Evolutionary conservation across 2,888 invertebrate species (phyloP).

Genomic region (Tetheella fluctuosa): DNA sequence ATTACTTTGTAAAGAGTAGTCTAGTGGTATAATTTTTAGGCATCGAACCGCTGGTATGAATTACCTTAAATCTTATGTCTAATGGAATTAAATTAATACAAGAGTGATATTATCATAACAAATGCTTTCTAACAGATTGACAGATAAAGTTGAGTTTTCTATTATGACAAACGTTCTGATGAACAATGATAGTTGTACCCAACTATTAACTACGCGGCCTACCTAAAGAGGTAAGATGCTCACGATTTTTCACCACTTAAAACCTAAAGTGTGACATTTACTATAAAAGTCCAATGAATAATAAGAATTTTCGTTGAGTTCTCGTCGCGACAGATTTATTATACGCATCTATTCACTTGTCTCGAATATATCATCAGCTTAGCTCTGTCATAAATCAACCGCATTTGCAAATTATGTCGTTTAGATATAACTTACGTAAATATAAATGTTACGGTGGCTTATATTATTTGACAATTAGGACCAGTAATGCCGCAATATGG

Average conservation of each 20-base stretch:
- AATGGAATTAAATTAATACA: too few relatives aligned
- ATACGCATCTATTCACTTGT: conserved; percentile 14
- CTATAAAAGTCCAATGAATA: not conserved
- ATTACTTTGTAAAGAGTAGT: too few relatives aligned
- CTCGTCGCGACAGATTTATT: conserved; percentile 13
- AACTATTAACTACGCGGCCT: not conserved
- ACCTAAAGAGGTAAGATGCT: not conserved
- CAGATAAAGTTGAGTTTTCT: too few relatives aligned
- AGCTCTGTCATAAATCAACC: conserved; percentile 14
- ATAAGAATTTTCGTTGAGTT: not conserved
- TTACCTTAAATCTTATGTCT: too few relatives aligned
- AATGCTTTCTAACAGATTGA: too few relatives aligned
- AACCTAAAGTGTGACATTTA: not conserved
- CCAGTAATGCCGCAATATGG: too few relatives aligned
- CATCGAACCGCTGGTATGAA: too few relatives aligned
- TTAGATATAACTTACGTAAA: not conserved
- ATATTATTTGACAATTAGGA: too few relatives aligned
- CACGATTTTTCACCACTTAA: not conserved
- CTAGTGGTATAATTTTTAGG: too few relatives aligned
- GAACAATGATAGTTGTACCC: not conserved
- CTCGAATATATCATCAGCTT: conserved; percentile 16
- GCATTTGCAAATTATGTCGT: conserved; percentile 1
- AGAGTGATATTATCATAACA: too few relatives aligned
- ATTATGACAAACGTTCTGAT: too few relatives aligned
- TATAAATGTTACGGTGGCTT: not conserved